Base-by-base conservation (phyloP, 2,113 vertebrate species). In the Carassius gibelio region DNA sequence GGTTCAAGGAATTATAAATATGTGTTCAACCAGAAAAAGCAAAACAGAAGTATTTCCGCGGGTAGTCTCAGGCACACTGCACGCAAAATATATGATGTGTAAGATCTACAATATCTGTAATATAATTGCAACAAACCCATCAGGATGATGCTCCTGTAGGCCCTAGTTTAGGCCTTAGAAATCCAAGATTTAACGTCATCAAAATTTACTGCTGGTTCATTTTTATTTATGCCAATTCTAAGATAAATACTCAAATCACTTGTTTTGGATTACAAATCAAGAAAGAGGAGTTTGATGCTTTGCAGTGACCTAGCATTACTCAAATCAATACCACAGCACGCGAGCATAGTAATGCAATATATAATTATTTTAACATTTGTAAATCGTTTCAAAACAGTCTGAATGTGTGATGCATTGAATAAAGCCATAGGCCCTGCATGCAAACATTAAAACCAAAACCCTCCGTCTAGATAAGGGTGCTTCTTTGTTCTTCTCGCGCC, bases 401-500 rank as follows among this genome's bases (percentile, higher is more conserved):
- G 34, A 15, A 52, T 15, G 14, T 48, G n/a, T 68, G 0, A 66
- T 7, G 42, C 2, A 19, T 50, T 81, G 1, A 68, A 34, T 52
- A 68, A 6, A 21, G 2, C 2, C 23, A 66, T 9, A 50, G 1
- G n/a, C 8, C 6, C 8, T 14, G 1, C 8, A 14, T 19, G 34
- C 9, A 72, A 11, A 1, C 19, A 36, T 61, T 36, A n/a, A 78
- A 78, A 38, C 76, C 30, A 23, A 81, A 8, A 11, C 23, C 2
- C 38, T 45, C 3, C 3, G 42, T 14, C 3, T 57, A 26, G 0
- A 4, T 9, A 8, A 1, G 62, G 7, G 8, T 30, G 38, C 52
- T 59, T 77, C 94, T 95, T 95, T 94, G 94, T 95, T 95, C 94
- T 89, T 75, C 48, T 66, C 77, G 68, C 77, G 87, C 88, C 95